Evolutionary conservation across 2,797 vertebrate species (phyloP), one percentile per base, ranked within the genome.

Genomic region (Amblyopsis hoosieri): DNA sequence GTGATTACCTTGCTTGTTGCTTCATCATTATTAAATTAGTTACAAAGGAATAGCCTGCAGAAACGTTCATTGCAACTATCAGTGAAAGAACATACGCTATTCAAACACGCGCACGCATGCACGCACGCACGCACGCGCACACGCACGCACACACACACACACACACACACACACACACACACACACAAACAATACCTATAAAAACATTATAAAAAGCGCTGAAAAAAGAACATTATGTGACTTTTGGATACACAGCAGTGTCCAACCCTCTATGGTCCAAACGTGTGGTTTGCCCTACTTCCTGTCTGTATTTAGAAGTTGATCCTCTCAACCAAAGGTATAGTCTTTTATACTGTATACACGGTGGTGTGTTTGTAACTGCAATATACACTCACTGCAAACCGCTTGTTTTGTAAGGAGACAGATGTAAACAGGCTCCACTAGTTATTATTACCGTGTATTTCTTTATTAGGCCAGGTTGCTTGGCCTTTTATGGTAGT

Each of bases 291-390:
- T 42, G 9, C 9, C 37, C 37, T 42, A 42, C 37, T 9, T 42
- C 37, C 4, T 42, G 37, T 10, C 37, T 42, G 37, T 42, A 8
- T 42, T 42, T 42, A 42, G 37, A 42, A 42, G 37, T 42, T 42
- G 7, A 42, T 42, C 37, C 37, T 9, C 0, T 7, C 37, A 8
- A 42, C 1, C 37, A 0, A 37, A 37, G 37, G 1, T 37, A 4
- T 37, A 37, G 37, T 37, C 37, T 37, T 33, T 33, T 4, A 72
- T 45, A 82, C 61, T 78, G 49, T 7, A 2, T 48, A 51, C 17
- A 29, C 23, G 23, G 4, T 4, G 2, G 14, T 67, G 15, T 76
- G 64, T 82, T 78, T 79, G 74, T 58, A 54, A 65, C 51, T 54
- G 13, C 0, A 12, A 0, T 9, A 47, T 64, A 15, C 51, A 0